Percentiles rank a stretch among this genome's conserved stretches.
Conservation (phyloP, 2,888 invertebrate species). For the Thereva nobilitata region DNA sequence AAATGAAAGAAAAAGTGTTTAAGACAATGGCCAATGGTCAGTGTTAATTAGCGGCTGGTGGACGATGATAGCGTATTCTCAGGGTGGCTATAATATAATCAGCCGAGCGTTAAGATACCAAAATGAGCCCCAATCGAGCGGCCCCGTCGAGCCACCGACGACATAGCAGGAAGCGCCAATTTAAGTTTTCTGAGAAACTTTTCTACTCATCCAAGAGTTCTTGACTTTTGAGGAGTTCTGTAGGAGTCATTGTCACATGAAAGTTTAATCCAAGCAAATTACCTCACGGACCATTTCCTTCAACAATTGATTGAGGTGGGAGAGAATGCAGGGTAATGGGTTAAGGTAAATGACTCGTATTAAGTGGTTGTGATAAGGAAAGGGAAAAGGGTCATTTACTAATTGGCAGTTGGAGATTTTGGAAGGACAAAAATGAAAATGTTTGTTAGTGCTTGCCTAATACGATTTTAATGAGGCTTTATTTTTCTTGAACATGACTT, state of each 20-base stretch:
- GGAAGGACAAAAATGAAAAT: too few species aligned
- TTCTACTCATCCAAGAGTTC: neutral
- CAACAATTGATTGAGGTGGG: slow-evolving; percentile 12
- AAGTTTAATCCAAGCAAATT: slow-evolving; percentile 18
- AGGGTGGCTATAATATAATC: neutral
- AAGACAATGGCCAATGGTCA: neutral
- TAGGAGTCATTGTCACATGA: slow-evolving; percentile 10
- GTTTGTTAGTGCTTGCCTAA: too few species aligned
- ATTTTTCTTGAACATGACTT: too few species aligned
- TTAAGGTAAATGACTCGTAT: neutral
- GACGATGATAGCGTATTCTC: neutral
- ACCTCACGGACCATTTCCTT: slow-evolving; percentile 16
- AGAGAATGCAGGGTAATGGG: slow-evolving; percentile 3
- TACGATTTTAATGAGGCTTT: too few species aligned
- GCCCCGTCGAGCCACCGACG: neutral
- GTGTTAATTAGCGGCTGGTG: neutral
- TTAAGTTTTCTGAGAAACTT: slow-evolving; percentile 14
- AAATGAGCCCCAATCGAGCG: too few species aligned
- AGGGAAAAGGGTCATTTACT: neutral
- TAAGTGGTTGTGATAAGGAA: neutral
- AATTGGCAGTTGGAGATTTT: too few species aligned
- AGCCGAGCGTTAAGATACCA: slow-evolving; percentile 21
- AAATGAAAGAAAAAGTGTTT: slow-evolving; percentile 15
- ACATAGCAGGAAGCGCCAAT: slow-evolving; percentile 24
- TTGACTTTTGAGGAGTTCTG: neutral